Conservation (phyloP, 2,113 vertebrate species). For the Dipodomys stephensi region DNA sequence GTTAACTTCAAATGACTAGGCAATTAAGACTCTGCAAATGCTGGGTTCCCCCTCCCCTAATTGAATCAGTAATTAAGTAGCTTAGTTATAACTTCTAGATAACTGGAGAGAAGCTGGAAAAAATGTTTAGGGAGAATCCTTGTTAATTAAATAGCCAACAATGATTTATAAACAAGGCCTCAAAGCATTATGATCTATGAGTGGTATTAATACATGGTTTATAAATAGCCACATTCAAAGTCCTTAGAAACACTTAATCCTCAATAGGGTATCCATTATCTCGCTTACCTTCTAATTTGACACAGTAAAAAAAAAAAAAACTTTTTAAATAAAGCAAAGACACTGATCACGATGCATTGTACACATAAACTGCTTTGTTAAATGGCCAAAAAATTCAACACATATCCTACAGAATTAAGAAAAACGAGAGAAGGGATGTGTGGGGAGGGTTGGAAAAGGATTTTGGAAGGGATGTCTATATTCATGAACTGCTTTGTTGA, state of each 20-base stretch:
- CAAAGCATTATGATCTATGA: not conserved
- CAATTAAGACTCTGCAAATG: not conserved
- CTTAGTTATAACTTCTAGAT: slow-evolving; percentile 11
- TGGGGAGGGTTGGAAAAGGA: no score
- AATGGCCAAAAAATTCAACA: no score
- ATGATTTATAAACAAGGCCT: not conserved
- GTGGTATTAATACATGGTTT: not conserved
- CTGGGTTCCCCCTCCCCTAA: not conserved
- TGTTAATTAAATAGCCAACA: not conserved
- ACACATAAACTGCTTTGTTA: no score
- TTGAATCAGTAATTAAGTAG: not conserved
- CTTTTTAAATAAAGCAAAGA: not conserved
- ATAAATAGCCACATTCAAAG: not conserved
- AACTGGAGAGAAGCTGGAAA: slow-evolving; percentile 8
- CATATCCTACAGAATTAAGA: no score
- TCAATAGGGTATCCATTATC: not conserved
- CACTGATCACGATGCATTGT: no score
- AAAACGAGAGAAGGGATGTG: no score
- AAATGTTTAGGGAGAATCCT: slow-evolving; percentile 4
- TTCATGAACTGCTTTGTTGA: no score
- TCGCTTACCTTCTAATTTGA: slow-evolving; percentile 22
- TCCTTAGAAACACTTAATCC: not conserved
- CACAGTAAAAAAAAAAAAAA: not conserved
- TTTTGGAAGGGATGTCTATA: no score
- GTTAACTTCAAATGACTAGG: not conserved